Evolutionary conservation across 2,113 vertebrate genomes (phyloP), one percentile per base, ranked within the genome.

Genomic region (Himantopus leucocephalus): DNA sequence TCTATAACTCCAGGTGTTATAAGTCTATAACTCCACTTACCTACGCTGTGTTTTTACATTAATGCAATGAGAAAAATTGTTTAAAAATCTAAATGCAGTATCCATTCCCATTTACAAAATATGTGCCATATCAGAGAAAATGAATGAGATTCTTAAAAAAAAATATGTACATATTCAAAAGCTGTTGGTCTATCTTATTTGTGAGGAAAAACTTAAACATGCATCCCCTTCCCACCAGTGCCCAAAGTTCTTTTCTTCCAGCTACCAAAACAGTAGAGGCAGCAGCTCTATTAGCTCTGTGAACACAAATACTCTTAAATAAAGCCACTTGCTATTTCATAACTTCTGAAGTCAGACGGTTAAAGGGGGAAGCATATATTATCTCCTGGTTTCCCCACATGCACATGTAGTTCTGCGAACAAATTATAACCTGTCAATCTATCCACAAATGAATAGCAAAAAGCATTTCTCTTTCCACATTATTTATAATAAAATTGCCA

Each of bases 251-350:
- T 86, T 77, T 76, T 70, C 60, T 82, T 82, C 30, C 63, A 85
- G 78, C 35, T 75, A 79, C 85, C 3, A 59, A 75, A 90, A 47
- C 53, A 92, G 55, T 20, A 76, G 23, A 83, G 55, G 55, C 66
- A 76, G 48, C 34, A 82, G 67, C 19, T 52, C 34, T 35, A 39
- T 85, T 32, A 88, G 34, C 13, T 73, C 50, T 62, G 35, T 37
- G 32, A 88, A 62, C 32, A 77, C 48, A 94, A 83, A 91, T 23
- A 88, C 2, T 80, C 47, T n/a, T 85, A 72, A 88, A 32, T 74
- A 73, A 94, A 96, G 83, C 59, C 75, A 88, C 23, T 85, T 77
- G 67, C 29, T 71, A 39, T 91, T 92, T 94, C 72, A 23, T 70
- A 92, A 95, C 45, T 45, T 74, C 63, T 86, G 19, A 80, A 88